phyloP scores from a whole-genome alignment of 2,113 vertebrate species.

The Hippocampus barbouri region DNA sequence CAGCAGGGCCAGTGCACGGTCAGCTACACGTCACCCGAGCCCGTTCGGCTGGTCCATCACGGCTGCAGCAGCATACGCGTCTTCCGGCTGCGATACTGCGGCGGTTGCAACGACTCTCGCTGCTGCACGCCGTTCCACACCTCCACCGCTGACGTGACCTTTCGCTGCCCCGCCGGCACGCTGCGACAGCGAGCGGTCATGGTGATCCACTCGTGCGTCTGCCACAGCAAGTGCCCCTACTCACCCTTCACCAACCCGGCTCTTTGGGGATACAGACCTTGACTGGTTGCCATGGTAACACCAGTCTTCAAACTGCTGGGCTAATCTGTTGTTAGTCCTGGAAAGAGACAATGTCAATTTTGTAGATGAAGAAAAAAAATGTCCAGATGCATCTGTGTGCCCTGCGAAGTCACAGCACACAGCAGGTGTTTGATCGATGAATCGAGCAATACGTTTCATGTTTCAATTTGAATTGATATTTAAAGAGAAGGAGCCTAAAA shows the following conservation, averaged over 20 bases:
- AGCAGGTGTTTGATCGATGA: no score
- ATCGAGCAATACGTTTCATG: no score
- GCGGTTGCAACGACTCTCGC: slow-evolving; percentile 63
- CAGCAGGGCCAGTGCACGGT: slow-evolving; percentile 53
- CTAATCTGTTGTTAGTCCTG: not conserved
- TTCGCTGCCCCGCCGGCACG: slow-evolving; percentile 60
- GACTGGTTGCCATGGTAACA: slow-evolving; percentile 6
- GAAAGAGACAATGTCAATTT: not conserved
- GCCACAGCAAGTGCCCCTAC: slow-evolving; percentile 70
- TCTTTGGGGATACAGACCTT: slow-evolving; percentile 44
- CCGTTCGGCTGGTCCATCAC: slow-evolving; percentile 61
- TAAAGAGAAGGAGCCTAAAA: no score
- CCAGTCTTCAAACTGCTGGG: not conserved
- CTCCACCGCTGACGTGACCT: slow-evolving; percentile 59
- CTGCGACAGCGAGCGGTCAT: slow-evolving; percentile 60
- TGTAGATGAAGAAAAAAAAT: not conserved
- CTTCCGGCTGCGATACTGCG: slow-evolving; percentile 67
- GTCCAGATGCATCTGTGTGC: not conserved
- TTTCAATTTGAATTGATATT: no score
- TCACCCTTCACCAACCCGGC: slow-evolving; percentile 40
- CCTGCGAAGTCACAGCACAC: not conserved
- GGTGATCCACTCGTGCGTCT: slow-evolving; percentile 74
- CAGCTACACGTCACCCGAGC: slow-evolving; percentile 56
- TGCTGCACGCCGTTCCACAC: slow-evolving; percentile 71
- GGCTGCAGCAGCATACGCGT: slow-evolving; percentile 64